Percentiles rank a stretch among this genome's conserved stretches.
These are phyloP conservation scores for Andrena dorsata DNA, from an alignment of 2,888 invertebrate species.

Conservation along the genomic window DNA sequence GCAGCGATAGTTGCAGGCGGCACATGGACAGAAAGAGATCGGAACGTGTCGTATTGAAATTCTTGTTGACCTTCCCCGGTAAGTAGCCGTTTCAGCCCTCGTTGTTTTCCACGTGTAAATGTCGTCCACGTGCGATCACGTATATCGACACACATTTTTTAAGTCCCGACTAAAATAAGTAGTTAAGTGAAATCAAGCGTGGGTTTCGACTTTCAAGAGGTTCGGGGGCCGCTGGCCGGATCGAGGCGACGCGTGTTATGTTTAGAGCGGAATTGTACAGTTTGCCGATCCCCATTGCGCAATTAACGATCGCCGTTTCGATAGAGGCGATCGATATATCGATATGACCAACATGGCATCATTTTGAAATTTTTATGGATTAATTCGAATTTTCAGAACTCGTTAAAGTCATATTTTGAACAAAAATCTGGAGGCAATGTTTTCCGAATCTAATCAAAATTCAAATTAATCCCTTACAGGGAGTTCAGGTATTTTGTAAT, in stretches of 20 bases:
- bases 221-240: not conserved
- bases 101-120: constrained; percentile 61
- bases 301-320: constrained; percentile 31
- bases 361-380: not conserved
- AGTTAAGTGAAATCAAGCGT: constrained; percentile 61
- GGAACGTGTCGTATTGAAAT: constrained; percentile 41
- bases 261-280: constrained; percentile 43
- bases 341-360: constrained; percentile 4
- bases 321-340: not conserved
- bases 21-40: constrained; percentile 12
- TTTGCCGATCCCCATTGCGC: constrained; percentile 36
- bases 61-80: constrained; percentile 57
- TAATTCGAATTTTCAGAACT: not conserved
- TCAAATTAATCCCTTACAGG: no score
- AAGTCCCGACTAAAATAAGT: constrained; percentile 61
- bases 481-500: no score
- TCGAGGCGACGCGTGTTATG: constrained; percentile 28
- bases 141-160: constrained; percentile 50
- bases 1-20: no score
- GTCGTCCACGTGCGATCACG: constrained; percentile 63
- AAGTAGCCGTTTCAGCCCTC: constrained; percentile 57
- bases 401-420: not conserved
- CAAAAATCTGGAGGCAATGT: not conserved
- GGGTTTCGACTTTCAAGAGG: constrained; percentile 58
- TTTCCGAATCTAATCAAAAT: not conserved